Evolutionary conservation across 2,888 invertebrate genomes (phyloP).

Genomic region (Eulithis testata): DNA sequence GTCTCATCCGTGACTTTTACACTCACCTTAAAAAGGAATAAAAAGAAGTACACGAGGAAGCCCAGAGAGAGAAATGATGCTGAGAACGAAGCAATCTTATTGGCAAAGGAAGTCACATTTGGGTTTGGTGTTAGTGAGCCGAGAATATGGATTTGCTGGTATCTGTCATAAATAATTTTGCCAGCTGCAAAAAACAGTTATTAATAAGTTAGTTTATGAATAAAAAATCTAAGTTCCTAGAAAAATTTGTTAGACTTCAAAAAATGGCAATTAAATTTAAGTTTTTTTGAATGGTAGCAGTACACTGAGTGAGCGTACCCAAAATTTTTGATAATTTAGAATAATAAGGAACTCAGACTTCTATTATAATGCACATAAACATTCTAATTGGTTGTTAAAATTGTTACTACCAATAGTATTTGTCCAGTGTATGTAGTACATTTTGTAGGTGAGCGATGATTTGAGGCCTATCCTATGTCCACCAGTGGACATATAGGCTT

Average conservation of each 20-base stretch:
- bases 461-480: too few relatives aligned
- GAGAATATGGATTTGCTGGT: slow-evolving; percentile 84
- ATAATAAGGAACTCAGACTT: too few relatives aligned
- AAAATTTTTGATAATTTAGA: too few relatives aligned
- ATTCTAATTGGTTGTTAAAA: too few relatives aligned
- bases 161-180: slow-evolving; percentile 86
- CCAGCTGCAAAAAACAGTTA: slow-evolving; percentile 80
- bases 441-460: too few relatives aligned
- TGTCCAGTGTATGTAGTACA: too few relatives aligned
- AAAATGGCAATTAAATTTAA: too few relatives aligned
- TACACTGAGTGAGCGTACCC: too few relatives aligned
- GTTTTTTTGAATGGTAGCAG: too few relatives aligned
- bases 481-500: too few relatives aligned
- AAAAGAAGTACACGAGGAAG: slow-evolving; percentile 84
- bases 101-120: slow-evolving; percentile 76
- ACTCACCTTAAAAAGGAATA: slow-evolving; percentile 75
- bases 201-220: slow-evolving; percentile 33
- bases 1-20: background rate
- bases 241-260: background rate
- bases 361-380: too few relatives aligned
- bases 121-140: slow-evolving; percentile 80
- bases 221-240: slow-evolving; percentile 12
- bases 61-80: slow-evolving; percentile 83
- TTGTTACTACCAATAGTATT: too few relatives aligned
- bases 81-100: slow-evolving; percentile 75